Base-by-base conservation (phyloP, 2,113 vertebrate genomes). In the Dipodomys spectabilis region DNA sequence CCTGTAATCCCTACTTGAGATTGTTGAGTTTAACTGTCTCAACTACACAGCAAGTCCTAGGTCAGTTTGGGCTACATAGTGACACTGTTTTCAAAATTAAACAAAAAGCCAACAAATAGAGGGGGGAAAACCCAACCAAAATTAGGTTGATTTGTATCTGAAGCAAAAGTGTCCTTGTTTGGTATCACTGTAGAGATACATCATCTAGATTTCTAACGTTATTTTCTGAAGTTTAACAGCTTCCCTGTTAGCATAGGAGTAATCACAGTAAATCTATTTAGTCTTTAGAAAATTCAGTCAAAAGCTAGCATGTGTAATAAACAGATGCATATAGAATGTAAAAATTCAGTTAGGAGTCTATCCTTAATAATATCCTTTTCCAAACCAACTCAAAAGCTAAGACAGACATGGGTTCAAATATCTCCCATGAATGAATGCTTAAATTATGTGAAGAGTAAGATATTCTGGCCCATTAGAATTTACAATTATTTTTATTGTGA, bases 401-500 rank as follows among this genome's bases (percentile, higher is more conserved):
- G 93, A 94, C 39, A 39, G 35, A 82, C 90, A 16, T 32, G 71
- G 82, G 20, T 80, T 67, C 28, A 88, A 84, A 60, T 22, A 69
- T 45, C n/a, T 9, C 53, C 53, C 15, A 57, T 57, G 53, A 92
- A 45, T 53, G 81, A 81, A 30, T 69, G n/a, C 8, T 28, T 90
- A 86, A 83, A 79, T 80, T 91, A 83, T 32, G 86, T n/a, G 75
- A 92, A 86, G n/a, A 92, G 15, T 19, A 88, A 71, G 64, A 78
- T 68, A 91, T 71, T 16, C 64, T 74, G 69, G 64, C 22, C 27
- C 62, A 85, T 77, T 86, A 27, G 2, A 57, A 53, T 32, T 81
- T 35, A 68, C 11, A 72, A 60, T n/a, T 71, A 57, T 73, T 94
- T 91, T 91, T 88, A 82, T 28, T 57, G 18, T 39, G 44, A 44